Evolutionary conservation across 2,888 invertebrate species (phyloP), one percentile per base, ranked within the genome.

Genomic region (Troglohyphantes excavatus): DNA sequence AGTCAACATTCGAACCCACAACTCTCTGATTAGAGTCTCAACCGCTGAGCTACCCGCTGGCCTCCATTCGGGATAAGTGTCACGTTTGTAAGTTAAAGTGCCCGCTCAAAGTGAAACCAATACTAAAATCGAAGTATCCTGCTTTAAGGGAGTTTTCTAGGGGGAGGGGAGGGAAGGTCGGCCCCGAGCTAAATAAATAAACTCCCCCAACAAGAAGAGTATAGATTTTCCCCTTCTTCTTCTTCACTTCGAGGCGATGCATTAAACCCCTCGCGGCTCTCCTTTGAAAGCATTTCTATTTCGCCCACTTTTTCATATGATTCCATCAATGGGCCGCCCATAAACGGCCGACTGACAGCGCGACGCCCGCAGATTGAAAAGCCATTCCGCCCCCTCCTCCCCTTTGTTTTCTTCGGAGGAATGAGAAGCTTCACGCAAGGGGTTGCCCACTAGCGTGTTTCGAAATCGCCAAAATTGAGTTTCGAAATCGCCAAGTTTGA

Each of bases 271-370:
- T 27, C 19, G 70, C 46, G 68, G 68, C 9, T 46, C 75, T 82
- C 27, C 53, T 59, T 73, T 82, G 88, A 88, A 88, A 88, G 82
- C 88, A 75, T 88, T 88, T 88, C 81, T 81, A 81, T 81, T 88
- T 75, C 73, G 75, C 78, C 59, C 17, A 68, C 59, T 76, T 82
- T 88, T 82, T 88, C 82, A 82, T 88, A 75, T 82, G 82, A 82
- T 88, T 88, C 88, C 88, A 88, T 82, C 82, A 88, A 76, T 75
- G 33, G 33, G 33, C 29, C 65, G 68, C 63, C 88, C 82, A 82
- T 88, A 88, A 88, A 88, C 87, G 82, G 68, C 75, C 46, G 65
- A 33, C 79, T 81, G 81, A 88, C 87, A 81, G 87, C 63, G 73
- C n/a, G n/a, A n/a, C n/a, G n/a, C 33, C 68, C 59, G 46, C 39